Evolutionary conservation across 2,888 invertebrate species (phyloP).

Genomic region (Cynaeus angustus): DNA sequence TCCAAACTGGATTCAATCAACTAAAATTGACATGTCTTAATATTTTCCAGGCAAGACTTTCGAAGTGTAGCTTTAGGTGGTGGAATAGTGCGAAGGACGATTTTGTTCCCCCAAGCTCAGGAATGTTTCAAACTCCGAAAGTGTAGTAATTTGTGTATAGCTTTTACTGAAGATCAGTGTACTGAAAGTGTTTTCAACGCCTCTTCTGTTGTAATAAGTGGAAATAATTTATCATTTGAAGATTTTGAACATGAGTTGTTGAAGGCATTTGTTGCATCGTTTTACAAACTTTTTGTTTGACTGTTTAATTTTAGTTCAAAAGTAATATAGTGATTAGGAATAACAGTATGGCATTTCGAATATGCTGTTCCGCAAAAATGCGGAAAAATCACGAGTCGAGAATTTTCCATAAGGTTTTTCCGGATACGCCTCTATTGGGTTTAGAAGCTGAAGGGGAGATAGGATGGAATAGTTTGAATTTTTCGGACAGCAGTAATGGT

Average conservation of each 20-base stretch:
- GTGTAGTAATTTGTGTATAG: conserved; percentile 60
- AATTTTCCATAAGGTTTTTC: conserved; percentile 61
- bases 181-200: conserved; percentile 60
- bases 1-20: no score
- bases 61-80: conserved; percentile 63
- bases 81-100: conserved; percentile 61
- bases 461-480: conserved; percentile 63
- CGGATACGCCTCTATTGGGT: conserved; percentile 61
- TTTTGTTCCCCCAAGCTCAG: conserved; percentile 48
- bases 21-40: no score
- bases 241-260: conserved; percentile 61
- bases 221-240: conserved; percentile 58
- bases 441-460: conserved; percentile 65
- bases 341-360: conserved; percentile 59
- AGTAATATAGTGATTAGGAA: conserved; percentile 55
- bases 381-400: conserved; percentile 58
- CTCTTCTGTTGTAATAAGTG: conserved; percentile 62
- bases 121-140: conserved; percentile 52
- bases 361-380: conserved; percentile 63
- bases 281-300: conserved; percentile 1
- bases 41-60: conserved; percentile 4
- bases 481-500: conserved; percentile 37
- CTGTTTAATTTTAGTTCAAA: conserved; percentile 59
- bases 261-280: conserved; percentile 53
- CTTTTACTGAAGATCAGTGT: conserved; percentile 54